phyloP scores from a whole-genome alignment of 2,113 vertebrate genomes.

The Tiliqua scincoides region DNA sequence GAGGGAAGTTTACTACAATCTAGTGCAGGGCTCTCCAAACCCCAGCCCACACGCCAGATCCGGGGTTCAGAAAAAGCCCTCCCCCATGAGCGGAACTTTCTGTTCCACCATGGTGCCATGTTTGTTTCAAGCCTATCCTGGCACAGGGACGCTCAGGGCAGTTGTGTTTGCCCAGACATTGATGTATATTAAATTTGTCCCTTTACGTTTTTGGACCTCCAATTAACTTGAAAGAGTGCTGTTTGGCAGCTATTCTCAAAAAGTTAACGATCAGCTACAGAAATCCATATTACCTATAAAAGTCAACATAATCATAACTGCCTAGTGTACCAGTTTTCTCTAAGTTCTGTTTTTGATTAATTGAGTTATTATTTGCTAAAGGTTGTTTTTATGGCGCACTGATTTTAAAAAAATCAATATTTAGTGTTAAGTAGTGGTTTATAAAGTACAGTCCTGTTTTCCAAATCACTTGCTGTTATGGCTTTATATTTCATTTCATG shows the following conservation, averaged over 20 bases:
- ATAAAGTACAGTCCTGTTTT: conserved; percentile 14
- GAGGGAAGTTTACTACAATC: no score
- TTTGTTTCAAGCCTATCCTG: no score
- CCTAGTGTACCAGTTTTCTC: background rate
- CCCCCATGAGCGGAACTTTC: no score
- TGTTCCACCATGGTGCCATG: no score
- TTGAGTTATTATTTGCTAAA: conserved; percentile 11
- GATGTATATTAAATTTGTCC: background rate
- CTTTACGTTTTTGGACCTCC: background rate
- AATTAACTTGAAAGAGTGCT: background rate
- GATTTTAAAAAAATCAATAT: conserved; percentile 28
- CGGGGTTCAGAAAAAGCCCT: no score
- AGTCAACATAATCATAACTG: background rate
- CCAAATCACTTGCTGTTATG: conserved; percentile 25
- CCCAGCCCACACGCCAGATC: no score
- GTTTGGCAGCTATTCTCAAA: background rate
- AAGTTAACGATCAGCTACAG: background rate
- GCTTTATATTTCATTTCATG: background rate
- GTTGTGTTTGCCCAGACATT: no score
- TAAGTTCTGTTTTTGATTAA: background rate
- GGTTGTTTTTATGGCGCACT: background rate
- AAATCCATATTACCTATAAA: background rate
- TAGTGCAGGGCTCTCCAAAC: no score
- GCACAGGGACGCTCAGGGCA: no score
- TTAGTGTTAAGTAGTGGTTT: conserved; percentile 20